These are phyloP conservation scores for Drosophila grimshawi DNA, from an alignment of 1,140 invertebrate genomes.

Conservation along the genomic window DNA sequence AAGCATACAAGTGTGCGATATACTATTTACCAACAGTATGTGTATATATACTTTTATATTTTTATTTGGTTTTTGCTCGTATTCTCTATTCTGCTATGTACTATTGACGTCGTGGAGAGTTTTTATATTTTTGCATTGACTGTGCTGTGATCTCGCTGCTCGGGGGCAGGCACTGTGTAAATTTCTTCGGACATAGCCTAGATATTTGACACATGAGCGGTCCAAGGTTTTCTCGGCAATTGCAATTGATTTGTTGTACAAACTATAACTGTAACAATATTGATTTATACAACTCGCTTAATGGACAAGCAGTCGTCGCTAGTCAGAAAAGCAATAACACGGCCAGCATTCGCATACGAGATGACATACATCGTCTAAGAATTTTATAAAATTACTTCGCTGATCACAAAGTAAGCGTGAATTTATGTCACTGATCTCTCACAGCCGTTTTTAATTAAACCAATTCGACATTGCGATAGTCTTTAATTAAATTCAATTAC, in stretches of 20 bases:
- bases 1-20: conserved; percentile 57
- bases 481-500: conserved; percentile 76
- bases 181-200: conserved; percentile 59
- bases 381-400: conserved; percentile 29
- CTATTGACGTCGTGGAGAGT: conserved; percentile 18
- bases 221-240: conserved; percentile 69
- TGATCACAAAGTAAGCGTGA: conserved; percentile 28
- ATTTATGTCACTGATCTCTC: conserved; percentile 39
- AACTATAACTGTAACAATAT: conserved; percentile 34
- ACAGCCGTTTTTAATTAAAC: conserved; percentile 55
- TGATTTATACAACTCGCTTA: conserved; percentile 40
- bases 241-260: conserved; percentile 73
- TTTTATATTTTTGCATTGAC: conserved; percentile 30
- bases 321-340: conserved; percentile 13
- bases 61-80: neutral
- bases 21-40: conserved; percentile 62
- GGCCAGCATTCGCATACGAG: conserved; percentile 23
- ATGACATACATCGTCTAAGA: conserved; percentile 48
- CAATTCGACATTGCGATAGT: conserved; percentile 46
- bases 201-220: conserved; percentile 67
- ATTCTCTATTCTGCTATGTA: conserved; percentile 4
- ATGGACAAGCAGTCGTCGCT: neutral
- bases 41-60: conserved; percentile 15
- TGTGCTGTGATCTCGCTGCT: conserved; percentile 42
- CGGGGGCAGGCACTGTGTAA: conserved; percentile 60